Base-by-base conservation (phyloP, 1,140 invertebrate genomes). In the Charaxes varanes region DNA sequence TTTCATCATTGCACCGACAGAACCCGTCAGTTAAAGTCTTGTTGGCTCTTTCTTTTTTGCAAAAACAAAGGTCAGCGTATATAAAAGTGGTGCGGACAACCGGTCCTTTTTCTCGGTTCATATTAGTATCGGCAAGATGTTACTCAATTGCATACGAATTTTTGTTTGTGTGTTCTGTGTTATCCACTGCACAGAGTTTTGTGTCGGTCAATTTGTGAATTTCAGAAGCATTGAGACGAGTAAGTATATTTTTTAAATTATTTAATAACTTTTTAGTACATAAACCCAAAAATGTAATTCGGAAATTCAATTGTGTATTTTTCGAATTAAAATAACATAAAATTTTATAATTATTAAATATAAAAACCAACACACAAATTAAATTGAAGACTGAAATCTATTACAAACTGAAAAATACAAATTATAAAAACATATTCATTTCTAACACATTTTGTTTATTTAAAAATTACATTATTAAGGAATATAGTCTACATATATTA, bases 51-150 rank as follows among this genome's bases (percentile, higher is more conserved):
- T 47, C 30, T 47, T 55, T 46, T 44, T 53, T 38, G 26, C 45
- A 47, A 48, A 46, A 59, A 45, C 30, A 41, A 36, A 47, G 44
- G 44, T 42, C 55, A 54, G 55, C 51, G 36, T 54, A 41, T 51
- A 59, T 54, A 54, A 57, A 57, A 45, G 41, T 51, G 47, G 41
- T 51, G 51, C 37, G 44, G 31, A 33, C 32, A 19, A 21, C 15
- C 33, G 41, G 43, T 34, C 40, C 32, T 42, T 59, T 58, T 62
- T 54, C 58, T 53, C 51, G 41, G 24, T 40, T 27, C 42, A 41
- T 46, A 46, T 44, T 55, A 47, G 51, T 45, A 42, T 36, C 26
- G 41, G 27, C 41, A 52, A 58, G 58, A 62, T 62, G 58, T 43
- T 51, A 35, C 47, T 59, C 31, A 53, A 47, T 59, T 38, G 26